phyloP scores from a whole-genome alignment of 2,797 vertebrate species.

The Catostomus latipinnis region DNA sequence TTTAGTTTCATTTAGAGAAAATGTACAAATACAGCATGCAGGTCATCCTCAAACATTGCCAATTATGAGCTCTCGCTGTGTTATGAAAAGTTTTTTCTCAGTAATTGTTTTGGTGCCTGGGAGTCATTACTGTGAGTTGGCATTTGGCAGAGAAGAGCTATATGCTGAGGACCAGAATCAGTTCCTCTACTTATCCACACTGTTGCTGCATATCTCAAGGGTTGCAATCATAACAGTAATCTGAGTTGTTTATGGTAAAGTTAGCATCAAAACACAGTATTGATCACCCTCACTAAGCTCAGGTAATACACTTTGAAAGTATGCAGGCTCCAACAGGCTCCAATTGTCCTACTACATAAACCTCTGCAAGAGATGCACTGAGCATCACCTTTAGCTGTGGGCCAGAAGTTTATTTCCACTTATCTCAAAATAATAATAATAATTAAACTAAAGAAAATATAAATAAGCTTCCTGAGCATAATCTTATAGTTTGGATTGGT shows the following conservation, averaged over 20 bases:
- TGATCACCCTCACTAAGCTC: neutral
- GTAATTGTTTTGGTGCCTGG: constrained; percentile 6
- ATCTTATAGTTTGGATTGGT: neutral
- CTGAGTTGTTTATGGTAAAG: neutral
- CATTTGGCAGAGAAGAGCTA: neutral
- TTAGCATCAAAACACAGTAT: neutral
- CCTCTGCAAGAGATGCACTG: neutral
- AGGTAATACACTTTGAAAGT: neutral
- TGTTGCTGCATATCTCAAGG: neutral
- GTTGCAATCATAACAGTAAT: neutral
- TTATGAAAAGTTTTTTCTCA: neutral
- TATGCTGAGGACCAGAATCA: neutral
- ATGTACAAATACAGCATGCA: constrained; percentile 5
- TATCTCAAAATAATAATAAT: neutral
- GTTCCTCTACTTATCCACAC: neutral
- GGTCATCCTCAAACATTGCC: neutral
- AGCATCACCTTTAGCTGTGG: constrained; percentile 2
- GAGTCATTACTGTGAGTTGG: neutral
- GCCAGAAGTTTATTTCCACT: constrained; percentile 13
- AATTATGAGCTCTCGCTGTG: constrained; percentile 7
- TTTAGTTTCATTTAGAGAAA: neutral
- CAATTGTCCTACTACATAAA: constrained; percentile 12
- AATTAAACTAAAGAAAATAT: neutral
- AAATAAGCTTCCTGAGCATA: neutral
- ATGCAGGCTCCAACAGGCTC: neutral